phyloP scores from a whole-genome alignment of 1,140 invertebrate species.

The Macrocentrus cingulum region DNA sequence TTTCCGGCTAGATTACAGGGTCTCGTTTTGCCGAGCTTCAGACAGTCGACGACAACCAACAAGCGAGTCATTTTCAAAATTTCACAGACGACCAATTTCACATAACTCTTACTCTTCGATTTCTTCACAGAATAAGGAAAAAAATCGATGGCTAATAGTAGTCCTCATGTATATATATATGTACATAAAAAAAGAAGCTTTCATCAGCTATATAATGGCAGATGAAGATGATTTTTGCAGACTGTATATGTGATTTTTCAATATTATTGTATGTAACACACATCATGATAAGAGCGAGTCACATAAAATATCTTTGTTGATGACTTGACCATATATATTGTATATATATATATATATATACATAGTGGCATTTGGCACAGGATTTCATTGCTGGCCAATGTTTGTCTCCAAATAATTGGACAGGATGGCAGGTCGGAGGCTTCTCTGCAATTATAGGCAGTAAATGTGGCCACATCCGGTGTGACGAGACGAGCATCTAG shows the following conservation, averaged over 20 bases:
- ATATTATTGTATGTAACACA: no score
- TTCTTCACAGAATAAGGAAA: constrained; percentile 6
- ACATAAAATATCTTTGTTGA: no score
- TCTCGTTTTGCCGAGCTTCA: constrained; percentile 15
- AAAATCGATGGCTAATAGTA: background rate
- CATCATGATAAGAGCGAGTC: no score
- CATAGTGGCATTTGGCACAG: background rate
- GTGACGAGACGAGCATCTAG: constrained; percentile 42
- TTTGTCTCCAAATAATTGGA: constrained; percentile 58
- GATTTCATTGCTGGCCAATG: constrained; percentile 19
- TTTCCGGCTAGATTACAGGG: constrained; percentile 18
- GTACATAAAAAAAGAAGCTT: no score
- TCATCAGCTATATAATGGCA: no score
- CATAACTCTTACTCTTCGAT: background rate
- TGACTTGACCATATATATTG: no score
- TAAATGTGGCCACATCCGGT: constrained; percentile 59
- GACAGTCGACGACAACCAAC: constrained; percentile 13
- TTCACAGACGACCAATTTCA: constrained; percentile 1
- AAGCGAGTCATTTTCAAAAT: constrained; percentile 9
- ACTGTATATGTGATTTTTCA: no score
- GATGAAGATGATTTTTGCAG: no score
- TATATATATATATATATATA: background rate
- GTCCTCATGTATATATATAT: background rate
- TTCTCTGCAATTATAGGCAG: constrained; percentile 58
- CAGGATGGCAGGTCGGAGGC: constrained; percentile 40